Percentiles rank a stretch among this genome's conserved stretches.
phyloP scores from a whole-genome alignment of 2,797 vertebrate species.

The Sphenopsis melanotis region DNA sequence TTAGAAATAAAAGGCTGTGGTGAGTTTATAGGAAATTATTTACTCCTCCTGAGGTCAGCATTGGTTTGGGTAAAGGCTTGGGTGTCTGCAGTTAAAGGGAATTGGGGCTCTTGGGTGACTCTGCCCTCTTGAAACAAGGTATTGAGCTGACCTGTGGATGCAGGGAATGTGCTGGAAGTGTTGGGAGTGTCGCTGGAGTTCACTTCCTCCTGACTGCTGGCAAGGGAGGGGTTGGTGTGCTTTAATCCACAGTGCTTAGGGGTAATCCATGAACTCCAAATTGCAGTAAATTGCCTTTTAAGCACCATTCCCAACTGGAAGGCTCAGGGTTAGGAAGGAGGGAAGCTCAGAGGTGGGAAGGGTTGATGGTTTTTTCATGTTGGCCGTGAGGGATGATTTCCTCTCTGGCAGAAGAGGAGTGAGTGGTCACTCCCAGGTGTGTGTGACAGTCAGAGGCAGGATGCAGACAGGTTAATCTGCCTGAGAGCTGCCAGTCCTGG shows the following conservation, averaged over 20 bases:
- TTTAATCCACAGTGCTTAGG: background rate
- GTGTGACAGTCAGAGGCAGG: background rate
- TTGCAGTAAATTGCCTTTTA: background rate
- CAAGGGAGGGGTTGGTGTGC: background rate
- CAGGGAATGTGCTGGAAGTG: background rate
- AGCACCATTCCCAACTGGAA: background rate
- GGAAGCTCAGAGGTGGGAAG: background rate
- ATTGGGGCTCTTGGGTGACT: background rate
- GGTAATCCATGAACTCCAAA: background rate
- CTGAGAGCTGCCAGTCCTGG: background rate
- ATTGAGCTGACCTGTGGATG: fast-evolving
- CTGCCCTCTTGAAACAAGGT: fast-evolving
- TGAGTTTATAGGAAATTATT: background rate
- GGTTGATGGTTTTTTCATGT: fast-evolving
- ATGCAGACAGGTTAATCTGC: fast-evolving
- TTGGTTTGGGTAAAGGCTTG: fast-evolving
- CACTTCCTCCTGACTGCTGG: background rate
- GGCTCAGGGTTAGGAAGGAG: background rate
- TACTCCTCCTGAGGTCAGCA: background rate
- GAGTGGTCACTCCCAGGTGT: background rate
- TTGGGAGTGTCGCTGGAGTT: fast-evolving
- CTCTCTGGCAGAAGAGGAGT: background rate
- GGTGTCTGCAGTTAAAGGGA: background rate
- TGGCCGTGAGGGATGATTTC: fast-evolving
- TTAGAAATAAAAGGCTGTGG: background rate